These are phyloP conservation scores for Lycocorax pyrrhopterus DNA, from an alignment of 2,113 vertebrate species.

Conservation along the genomic window DNA sequence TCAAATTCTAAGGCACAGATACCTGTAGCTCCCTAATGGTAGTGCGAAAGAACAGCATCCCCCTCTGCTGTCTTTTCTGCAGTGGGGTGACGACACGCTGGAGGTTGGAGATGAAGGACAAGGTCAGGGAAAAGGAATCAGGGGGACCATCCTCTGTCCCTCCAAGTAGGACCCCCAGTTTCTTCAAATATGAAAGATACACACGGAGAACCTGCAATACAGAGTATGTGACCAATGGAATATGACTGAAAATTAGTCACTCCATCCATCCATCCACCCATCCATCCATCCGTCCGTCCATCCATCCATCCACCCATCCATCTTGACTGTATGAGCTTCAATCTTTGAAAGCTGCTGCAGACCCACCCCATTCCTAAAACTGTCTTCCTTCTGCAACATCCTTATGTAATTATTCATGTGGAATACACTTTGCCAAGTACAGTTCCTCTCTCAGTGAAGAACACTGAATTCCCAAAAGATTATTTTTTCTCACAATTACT, in stretches of 20 bases:
- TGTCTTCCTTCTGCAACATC: background rate
- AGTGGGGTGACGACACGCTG: conserved; percentile 72
- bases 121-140: conserved; percentile 67
- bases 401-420: background rate
- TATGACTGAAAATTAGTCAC: background rate
- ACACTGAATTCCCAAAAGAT: background rate
- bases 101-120: conserved; percentile 83
- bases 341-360: background rate
- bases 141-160: conserved; percentile 6
- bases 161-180: conserved; percentile 77
- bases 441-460: background rate
- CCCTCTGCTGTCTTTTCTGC: conserved; percentile 63
- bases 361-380: fast-evolving
- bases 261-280: background rate
- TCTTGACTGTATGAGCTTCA: background rate
- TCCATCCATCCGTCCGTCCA: background rate
- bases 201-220: conserved; percentile 73
- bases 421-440: background rate
- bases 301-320: background rate
- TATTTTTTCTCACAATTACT: background rate
- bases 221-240: background rate
- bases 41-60: conserved; percentile 74
- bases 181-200: conserved; percentile 74
- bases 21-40: conserved; percentile 86
- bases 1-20: background rate